phyloP scores from a whole-genome alignment of 2,888 invertebrate species.

The Diarsia rubi region DNA sequence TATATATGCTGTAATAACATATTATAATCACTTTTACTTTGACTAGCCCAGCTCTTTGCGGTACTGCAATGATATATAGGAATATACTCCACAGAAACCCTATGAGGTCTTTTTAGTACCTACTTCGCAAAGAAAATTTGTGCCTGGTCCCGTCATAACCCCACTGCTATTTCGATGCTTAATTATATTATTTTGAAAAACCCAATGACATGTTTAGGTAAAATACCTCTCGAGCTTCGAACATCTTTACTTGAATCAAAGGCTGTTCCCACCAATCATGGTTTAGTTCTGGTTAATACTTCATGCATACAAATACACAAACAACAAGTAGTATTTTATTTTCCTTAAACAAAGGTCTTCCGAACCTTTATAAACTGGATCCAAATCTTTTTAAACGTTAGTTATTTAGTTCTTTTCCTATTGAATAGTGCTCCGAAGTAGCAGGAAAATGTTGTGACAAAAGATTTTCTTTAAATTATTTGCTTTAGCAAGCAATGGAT shows the following conservation, averaged over 20 bases:
- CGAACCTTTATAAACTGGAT: slow-evolving; percentile 48
- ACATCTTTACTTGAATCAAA: slow-evolving; percentile 5
- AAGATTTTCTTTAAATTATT: neutral
- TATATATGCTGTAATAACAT: neutral
- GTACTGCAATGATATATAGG: neutral
- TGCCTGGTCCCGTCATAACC: neutral
- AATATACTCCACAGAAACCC: neutral
- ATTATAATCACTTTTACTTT: neutral
- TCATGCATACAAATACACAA: slow-evolving; percentile 29
- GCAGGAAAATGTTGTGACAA: neutral
- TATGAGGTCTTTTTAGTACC: neutral
- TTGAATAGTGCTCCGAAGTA: slow-evolving; percentile 11
- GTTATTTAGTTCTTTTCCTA: slow-evolving; percentile 39
- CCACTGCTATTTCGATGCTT: neutral
- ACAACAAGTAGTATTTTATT: slow-evolving; percentile 23
- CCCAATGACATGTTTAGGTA: neutral
- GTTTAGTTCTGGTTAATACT: slow-evolving; percentile 20
- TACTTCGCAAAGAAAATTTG: neutral
- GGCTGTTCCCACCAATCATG: neutral
- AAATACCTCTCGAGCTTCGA: no score
- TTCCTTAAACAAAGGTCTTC: slow-evolving; percentile 41
- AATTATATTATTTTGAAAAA: neutral
- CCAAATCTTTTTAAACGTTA: slow-evolving; percentile 25
- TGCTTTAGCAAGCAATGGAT: neutral
- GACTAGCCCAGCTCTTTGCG: neutral